Conservation (phyloP, 2,113 vertebrate species). For the Onychostoma macrolepis region DNA sequence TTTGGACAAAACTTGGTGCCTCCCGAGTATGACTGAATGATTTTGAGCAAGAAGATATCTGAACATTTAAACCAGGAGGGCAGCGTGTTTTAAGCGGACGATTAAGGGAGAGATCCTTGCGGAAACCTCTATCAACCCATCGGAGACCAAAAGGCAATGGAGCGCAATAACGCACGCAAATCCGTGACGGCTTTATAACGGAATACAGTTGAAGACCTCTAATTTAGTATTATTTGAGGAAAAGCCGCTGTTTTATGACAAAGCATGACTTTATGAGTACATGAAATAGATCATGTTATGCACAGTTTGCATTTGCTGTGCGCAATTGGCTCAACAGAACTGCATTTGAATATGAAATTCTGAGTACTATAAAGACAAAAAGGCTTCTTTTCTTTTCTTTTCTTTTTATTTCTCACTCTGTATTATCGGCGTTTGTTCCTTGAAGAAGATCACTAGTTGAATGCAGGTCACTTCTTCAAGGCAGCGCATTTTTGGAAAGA, state of each 20-base stretch:
- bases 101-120: background rate
- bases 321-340: slow-evolving; percentile 28
- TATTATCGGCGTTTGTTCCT: background rate
- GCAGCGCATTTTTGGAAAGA: slow-evolving; percentile 2
- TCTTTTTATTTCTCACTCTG: background rate
- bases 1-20: slow-evolving; percentile 36
- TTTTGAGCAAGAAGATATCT: slow-evolving; percentile 13
- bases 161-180: slow-evolving; percentile 30
- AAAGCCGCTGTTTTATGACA: background rate
- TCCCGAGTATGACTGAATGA: slow-evolving; percentile 11
- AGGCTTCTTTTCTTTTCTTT: background rate
- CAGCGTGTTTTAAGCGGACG: slow-evolving; percentile 17
- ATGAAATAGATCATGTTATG: slow-evolving; percentile 3
- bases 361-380: background rate
- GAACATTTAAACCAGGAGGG: slow-evolving; percentile 10
- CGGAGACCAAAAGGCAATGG: slow-evolving; percentile 31
- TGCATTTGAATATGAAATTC: slow-evolving; percentile 8
- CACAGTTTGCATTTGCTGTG: slow-evolving; percentile 23
- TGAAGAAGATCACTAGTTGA: slow-evolving; percentile 30
- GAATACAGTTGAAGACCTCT: slow-evolving; percentile 7
- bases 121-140: slow-evolving; percentile 27
- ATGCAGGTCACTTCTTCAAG: slow-evolving; percentile 5
- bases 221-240: background rate
- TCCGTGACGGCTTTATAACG: slow-evolving; percentile 18
- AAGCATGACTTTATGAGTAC: slow-evolving; percentile 12